Evolutionary conservation across 2,113 vertebrate species (phyloP).

Genomic region (Carollia perspicillata): DNA sequence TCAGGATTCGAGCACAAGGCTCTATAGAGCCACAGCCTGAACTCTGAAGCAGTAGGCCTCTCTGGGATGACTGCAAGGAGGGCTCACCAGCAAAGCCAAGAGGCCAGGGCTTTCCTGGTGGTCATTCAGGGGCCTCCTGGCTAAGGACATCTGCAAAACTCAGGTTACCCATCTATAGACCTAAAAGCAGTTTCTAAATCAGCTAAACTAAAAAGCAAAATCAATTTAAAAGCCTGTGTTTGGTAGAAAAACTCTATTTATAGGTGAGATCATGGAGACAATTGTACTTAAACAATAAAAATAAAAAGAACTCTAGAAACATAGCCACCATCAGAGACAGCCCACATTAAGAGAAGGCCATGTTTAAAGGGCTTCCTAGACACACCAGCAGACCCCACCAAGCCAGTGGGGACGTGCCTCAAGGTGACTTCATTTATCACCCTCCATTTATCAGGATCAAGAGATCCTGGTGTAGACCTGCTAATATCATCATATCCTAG

Average conservation of each 20-base stretch:
- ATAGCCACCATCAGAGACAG: slow-evolving; percentile 20
- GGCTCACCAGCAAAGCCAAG: background rate
- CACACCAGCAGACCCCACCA: background rate
- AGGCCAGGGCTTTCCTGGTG: background rate
- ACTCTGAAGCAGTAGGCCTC: background rate
- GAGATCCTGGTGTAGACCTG: background rate
- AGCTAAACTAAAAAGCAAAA: slow-evolving; percentile 48
- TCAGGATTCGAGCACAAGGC: background rate
- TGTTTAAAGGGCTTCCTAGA: slow-evolving; percentile 1
- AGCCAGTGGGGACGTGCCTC: background rate
- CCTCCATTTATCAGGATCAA: too few species aligned
- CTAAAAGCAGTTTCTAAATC: slow-evolving; percentile 40
- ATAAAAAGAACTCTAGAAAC: background rate
- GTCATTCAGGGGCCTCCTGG: slow-evolving; percentile 4
- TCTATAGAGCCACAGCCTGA: background rate
- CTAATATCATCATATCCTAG: slow-evolving; percentile 9
- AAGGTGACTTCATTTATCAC: slow-evolving; percentile 10
- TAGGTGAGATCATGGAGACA: too few species aligned
- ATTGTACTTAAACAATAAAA: too few species aligned
- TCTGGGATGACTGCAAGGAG: background rate
- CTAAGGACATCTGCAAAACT: background rate
- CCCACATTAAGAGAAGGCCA: background rate
- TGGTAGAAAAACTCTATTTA: slow-evolving; percentile 9
- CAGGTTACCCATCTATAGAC: background rate
- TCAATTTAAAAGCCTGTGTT: background rate